These are phyloP conservation scores for Pristiophorus japonicus DNA, from an alignment of 2,113 vertebrate species.

Conservation along the genomic window DNA sequence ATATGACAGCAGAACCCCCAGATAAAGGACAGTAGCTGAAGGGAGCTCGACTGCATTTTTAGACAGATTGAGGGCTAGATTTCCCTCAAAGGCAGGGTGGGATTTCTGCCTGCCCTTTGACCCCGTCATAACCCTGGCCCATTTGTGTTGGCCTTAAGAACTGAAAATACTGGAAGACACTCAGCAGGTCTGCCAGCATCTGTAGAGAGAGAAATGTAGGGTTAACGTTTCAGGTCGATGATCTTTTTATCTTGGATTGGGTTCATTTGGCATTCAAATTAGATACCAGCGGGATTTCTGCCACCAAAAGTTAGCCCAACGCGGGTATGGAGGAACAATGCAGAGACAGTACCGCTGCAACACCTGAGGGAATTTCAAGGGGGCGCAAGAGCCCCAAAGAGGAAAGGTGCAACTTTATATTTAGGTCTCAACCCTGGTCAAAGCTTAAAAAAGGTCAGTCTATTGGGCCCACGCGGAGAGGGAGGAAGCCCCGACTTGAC, in stretches of 20 bases:
- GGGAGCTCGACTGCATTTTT: background rate
- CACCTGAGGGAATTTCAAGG: background rate
- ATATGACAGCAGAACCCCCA: background rate
- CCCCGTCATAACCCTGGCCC: background rate
- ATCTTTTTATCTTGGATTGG: background rate
- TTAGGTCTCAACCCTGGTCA: background rate
- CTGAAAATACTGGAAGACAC: background rate
- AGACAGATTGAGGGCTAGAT: background rate
- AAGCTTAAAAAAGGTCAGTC: background rate
- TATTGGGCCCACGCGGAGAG: background rate
- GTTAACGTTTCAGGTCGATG: background rate
- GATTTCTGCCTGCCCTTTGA: background rate
- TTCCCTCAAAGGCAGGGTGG: background rate
- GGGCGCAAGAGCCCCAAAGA: background rate
- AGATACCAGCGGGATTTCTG: background rate
- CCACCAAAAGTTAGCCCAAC: background rate
- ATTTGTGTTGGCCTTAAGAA: background rate
- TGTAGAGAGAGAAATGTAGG: background rate
- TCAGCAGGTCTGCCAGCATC: background rate
- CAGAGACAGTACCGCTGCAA: background rate
- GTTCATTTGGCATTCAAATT: background rate
- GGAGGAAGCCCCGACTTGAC: background rate
- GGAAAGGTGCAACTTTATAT: background rate
- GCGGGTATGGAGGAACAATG: background rate
- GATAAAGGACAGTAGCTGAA: background rate